phyloP scores from a whole-genome alignment of 1,140 invertebrate genomes.

The Eriosoma lanigerum region DNA sequence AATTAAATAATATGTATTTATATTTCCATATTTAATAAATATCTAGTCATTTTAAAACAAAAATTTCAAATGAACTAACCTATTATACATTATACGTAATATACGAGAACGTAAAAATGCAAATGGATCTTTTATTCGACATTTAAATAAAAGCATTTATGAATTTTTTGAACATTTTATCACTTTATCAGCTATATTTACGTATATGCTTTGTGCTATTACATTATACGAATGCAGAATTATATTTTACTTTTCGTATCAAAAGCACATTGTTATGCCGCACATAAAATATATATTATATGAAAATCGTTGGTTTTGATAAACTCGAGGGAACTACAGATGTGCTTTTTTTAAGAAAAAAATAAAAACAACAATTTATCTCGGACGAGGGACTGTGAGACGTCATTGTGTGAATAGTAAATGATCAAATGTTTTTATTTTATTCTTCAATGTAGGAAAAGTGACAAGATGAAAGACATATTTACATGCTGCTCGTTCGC shows the following conservation, averaged over 20 bases:
- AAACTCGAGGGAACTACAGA: background rate
- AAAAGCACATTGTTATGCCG: background rate
- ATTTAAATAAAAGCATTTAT: too few species aligned
- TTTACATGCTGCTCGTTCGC: background rate
- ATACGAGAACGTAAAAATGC: too few species aligned
- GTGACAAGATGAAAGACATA: background rate
- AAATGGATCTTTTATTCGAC: too few species aligned
- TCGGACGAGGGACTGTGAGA: background rate
- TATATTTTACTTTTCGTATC: background rate
- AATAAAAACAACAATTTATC: background rate
- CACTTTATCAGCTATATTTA: background rate
- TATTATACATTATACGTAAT: too few species aligned
- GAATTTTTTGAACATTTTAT: background rate
- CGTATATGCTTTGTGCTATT: too few species aligned
- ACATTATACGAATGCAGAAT: background rate
- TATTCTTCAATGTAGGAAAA: background rate
- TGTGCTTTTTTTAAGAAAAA: background rate
- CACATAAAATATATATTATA: background rate
- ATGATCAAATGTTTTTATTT: background rate
- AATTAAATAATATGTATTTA: too few species aligned
- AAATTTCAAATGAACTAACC: too few species aligned
- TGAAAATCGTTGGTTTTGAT: background rate
- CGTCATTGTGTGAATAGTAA: constrained; percentile 3
- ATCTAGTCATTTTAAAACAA: too few species aligned
- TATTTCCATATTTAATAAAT: too few species aligned